phyloP scores from a whole-genome alignment of 1,140 invertebrate species.

The Stegodyphus mimosarum region DNA sequence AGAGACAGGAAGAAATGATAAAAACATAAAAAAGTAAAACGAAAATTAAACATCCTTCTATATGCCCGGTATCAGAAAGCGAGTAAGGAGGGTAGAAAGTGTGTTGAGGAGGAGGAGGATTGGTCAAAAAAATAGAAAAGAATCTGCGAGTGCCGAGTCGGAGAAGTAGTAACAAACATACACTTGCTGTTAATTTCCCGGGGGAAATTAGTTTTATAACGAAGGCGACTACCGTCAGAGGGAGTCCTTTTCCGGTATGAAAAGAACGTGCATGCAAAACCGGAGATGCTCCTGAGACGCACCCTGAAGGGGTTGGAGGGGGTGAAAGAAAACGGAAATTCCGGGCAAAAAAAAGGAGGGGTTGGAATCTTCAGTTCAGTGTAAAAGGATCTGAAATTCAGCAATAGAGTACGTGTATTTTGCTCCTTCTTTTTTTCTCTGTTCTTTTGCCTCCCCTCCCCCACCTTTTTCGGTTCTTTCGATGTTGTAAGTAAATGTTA shows the following conservation, averaged over 20 bases:
- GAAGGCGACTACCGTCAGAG: constrained; percentile 46
- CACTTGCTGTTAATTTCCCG: constrained; percentile 60
- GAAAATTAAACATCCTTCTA: constrained; percentile 41
- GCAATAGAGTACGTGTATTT: neutral
- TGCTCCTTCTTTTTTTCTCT: constrained; percentile 9
- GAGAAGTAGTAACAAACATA: constrained; percentile 54
- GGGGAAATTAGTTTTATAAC: constrained; percentile 61
- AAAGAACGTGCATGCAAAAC: constrained; percentile 56
- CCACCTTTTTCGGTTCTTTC: neutral
- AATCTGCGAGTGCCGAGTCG: neutral
- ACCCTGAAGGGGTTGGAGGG: constrained; percentile 33
- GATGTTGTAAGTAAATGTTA: constrained; percentile 57
- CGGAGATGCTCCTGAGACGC: constrained; percentile 57
- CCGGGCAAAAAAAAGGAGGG: constrained; percentile 30
- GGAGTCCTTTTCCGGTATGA: constrained; percentile 57
- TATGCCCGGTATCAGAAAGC: neutral
- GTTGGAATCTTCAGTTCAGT: constrained; percentile 5
- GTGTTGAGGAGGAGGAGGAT: neutral
- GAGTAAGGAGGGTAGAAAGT: neutral
- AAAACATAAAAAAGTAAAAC: constrained; percentile 12
- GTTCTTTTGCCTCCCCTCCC: neutral
- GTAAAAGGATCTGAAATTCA: neutral
- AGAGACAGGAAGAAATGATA: constrained; percentile 33
- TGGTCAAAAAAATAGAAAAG: neutral
- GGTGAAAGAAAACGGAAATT: constrained; percentile 46